Evolutionary conservation across 2,888 invertebrate genomes (phyloP), one percentile per base, ranked within the genome.

Genomic region (Acrocyrtus sp.): DNA sequence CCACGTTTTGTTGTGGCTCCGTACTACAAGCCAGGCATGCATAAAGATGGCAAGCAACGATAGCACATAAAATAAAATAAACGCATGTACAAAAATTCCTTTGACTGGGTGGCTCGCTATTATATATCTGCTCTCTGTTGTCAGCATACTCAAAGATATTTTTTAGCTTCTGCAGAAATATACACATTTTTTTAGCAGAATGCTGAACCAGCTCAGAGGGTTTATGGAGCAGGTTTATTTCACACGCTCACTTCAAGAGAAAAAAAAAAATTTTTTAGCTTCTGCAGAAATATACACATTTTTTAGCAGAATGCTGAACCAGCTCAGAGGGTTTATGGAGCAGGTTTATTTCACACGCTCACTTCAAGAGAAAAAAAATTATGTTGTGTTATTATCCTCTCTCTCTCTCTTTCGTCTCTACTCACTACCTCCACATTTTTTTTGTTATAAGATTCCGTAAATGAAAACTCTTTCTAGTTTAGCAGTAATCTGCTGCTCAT

Each of bases 151-250:
- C n/a, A n/a, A n/a, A n/a, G n/a, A n/a, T n/a, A n/a, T n/a, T n/a
- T n/a, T n/a, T n/a, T n/a, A n/a, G n/a, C n/a, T n/a, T n/a, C n/a
- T n/a, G n/a, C n/a, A n/a, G n/a, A n/a, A n/a, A n/a, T n/a, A n/a
- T n/a, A n/a, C n/a, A n/a, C n/a, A n/a, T n/a, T n/a, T n/a, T n/a
- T n/a, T n/a, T n/a, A n/a, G n/a, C n/a, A n/a, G n/a, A n/a, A n/a
- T n/a, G 72, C 65, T 73, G 53, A 76, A 76, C 76, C 68, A 73
- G 76, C 72, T 73, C 68, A 76, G 53, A 76, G 65, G 73, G 76
- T 73, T 76, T 76, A 76, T 73, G 73, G 73, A 73, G 72, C 76
- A 76, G 70, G 76, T 76, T 76, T 76, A 63, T 69, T 76, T 76
- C 76, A 73, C 76, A 76, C 76, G 76, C 57, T 70, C 26, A 43